Percentiles rank a stretch among this genome's conserved stretches.
These are phyloP conservation scores for Caenorhabditis doughertyi DNA, from an alignment of 2,888 invertebrate species.

Conservation along the genomic window DNA sequence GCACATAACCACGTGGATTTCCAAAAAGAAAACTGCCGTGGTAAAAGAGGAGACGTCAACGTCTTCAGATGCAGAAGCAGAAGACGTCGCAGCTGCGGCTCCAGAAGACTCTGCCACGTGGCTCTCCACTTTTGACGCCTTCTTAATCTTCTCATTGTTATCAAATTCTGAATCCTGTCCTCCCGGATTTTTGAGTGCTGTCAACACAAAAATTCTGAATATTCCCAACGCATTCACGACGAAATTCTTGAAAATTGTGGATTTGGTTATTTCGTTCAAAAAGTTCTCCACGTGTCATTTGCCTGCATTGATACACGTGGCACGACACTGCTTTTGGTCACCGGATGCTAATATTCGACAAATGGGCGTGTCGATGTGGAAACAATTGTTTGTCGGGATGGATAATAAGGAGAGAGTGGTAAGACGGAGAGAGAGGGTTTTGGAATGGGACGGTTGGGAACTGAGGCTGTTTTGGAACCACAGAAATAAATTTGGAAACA, in stretches of 20 bases:
- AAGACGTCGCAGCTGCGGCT: not conserved
- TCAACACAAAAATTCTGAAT: conserved; percentile 45
- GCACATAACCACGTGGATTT: conserved; percentile 34
- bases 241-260: conserved; percentile 51
- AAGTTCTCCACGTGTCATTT: conserved; percentile 43
- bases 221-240: conserved; percentile 10
- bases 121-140: conserved; percentile 43
- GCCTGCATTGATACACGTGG: conserved; percentile 44
- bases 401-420: conserved; percentile 48
- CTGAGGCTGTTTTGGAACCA: no score
- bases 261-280: conserved; percentile 27
- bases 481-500: no score
- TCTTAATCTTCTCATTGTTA: conserved; percentile 45
- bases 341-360: conserved; percentile 25
- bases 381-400: conserved; percentile 47
- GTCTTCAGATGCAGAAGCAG: not conserved
- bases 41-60: not conserved
- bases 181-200: conserved; percentile 6
- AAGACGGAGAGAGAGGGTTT: no score
- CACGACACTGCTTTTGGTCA: conserved; percentile 48
- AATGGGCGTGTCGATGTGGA: conserved; percentile 45
- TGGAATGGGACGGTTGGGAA: no score
- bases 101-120: conserved; percentile 19
- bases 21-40: not conserved
- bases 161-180: conserved; percentile 45